phyloP scores from a whole-genome alignment of 1,140 invertebrate genomes.

The Bombus confusus region DNA sequence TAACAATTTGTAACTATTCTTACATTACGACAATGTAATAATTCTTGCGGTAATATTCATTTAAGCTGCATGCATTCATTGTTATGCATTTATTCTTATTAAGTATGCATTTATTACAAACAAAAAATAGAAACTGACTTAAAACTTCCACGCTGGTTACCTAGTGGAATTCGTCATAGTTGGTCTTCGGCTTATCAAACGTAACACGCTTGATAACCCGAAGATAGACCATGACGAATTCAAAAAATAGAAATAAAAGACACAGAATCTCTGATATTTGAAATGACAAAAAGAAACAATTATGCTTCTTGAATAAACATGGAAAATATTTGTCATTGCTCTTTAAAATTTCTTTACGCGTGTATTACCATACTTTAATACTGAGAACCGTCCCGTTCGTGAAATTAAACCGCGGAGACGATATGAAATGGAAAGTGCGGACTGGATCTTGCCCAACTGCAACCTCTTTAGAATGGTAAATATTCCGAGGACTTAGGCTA shows the following conservation, averaged over 20 bases:
- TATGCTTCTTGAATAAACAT: neutral
- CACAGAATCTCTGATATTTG: no score
- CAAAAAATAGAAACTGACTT: no score
- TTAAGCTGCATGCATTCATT: no score
- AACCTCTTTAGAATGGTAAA: conserved; percentile 32
- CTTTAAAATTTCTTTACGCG: neutral
- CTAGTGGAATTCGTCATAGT: no score
- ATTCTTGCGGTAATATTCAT: no score
- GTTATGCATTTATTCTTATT: no score
- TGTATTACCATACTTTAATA: neutral
- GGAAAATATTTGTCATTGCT: neutral
- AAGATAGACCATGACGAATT: neutral
- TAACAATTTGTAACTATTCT: no score
- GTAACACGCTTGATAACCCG: no score
- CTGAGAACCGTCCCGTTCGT: conserved; percentile 32
- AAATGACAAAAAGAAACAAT: neutral
- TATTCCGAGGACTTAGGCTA: conserved; percentile 33
- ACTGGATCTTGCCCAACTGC: conserved; percentile 46
- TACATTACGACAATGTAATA: no score
- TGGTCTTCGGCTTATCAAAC: no score
- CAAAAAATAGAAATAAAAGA: neutral
- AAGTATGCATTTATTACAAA: no score
- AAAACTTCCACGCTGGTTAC: no score
- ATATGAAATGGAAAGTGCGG: conserved; percentile 55
- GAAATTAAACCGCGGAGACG: conserved; percentile 1